These are phyloP conservation scores for Platysternon megacephalum DNA, from an alignment of 2,113 vertebrate species.

Conservation along the genomic window DNA sequence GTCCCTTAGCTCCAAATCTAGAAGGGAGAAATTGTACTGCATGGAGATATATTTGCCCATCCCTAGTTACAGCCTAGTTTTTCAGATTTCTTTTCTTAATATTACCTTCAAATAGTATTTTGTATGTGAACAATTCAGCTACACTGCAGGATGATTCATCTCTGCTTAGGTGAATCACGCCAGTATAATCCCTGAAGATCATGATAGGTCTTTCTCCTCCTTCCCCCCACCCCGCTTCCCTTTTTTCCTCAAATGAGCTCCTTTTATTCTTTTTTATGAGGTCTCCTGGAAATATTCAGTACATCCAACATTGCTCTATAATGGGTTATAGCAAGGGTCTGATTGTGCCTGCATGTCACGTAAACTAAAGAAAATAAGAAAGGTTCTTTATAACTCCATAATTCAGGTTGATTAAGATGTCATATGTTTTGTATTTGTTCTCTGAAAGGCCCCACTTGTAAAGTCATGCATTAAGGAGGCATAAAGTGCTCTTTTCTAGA, in stretches of 20 bases:
- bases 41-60: neutral
- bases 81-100: neutral
- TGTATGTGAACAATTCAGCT: neutral
- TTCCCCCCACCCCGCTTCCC: neutral
- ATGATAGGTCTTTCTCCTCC: neutral
- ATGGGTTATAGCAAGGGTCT: neutral
- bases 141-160: neutral
- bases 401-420: neutral
- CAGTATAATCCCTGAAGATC: neutral
- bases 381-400: neutral
- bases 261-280: neutral
- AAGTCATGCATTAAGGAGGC: neutral
- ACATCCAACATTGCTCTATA: neutral
- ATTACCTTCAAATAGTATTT: neutral
- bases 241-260: neutral
- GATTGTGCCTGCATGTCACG: neutral
- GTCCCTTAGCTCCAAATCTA: neutral
- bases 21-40: neutral
- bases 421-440: neutral
- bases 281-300: neutral
- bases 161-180: neutral
- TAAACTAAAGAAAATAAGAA: conserved; percentile 7
- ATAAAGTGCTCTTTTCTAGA: neutral
- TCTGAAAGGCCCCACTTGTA: neutral
- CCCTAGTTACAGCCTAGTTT: neutral